Percentiles rank a stretch among this genome's conserved stretches.
Evolutionary conservation across 2,888 invertebrate genomes (phyloP).

Genomic region (Polymixis flavicincta): DNA sequence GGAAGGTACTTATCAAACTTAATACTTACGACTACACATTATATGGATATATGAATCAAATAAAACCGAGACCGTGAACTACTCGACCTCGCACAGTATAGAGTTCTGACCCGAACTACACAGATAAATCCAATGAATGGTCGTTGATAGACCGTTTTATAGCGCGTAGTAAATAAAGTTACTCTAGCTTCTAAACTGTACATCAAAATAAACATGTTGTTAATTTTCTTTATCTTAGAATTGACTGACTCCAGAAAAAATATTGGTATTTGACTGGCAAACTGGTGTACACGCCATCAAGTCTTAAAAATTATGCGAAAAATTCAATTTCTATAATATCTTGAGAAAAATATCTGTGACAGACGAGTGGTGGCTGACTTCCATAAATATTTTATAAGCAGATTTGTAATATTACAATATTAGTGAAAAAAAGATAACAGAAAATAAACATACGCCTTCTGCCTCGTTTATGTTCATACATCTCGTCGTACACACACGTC

Average conservation of each 20-base stretch:
- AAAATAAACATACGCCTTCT: no score
- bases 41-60: no score
- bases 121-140: neutral
- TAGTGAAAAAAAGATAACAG: no score
- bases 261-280: neutral
- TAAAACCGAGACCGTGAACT: neutral
- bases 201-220: neutral
- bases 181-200: neutral
- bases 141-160: neutral
- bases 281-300: neutral
- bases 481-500: no score
- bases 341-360: neutral
- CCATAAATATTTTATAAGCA: no score
- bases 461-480: no score
- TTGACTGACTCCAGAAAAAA: neutral
- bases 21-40: neutral
- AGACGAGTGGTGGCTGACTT: neutral
- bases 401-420: no score
- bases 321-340: neutral
- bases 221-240: neutral
- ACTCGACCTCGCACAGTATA: neutral
- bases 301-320: neutral
- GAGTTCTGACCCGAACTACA: neutral
- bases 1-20: constrained; percentile 54
- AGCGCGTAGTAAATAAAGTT: neutral